Evolutionary conservation across 2,888 invertebrate genomes (phyloP), one percentile per base, ranked within the genome.

Genomic region (Polyommatus icarus): DNA sequence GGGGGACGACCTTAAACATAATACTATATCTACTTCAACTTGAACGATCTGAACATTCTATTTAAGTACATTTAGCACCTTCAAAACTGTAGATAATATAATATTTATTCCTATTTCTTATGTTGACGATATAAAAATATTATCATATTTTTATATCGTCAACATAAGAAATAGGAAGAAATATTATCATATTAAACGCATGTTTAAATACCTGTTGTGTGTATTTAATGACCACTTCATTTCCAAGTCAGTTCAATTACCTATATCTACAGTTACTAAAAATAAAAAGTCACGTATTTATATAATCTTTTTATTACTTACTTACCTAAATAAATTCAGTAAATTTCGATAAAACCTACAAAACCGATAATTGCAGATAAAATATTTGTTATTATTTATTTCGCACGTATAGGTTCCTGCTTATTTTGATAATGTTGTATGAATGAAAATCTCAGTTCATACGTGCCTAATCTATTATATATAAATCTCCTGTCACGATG

Each of bases 361-460:
- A 29, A 18, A 29, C 24, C 67, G 29, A 32, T 32, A 67, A 29
- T 67, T 67, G 29, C 0, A 15, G 29, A 32, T 67, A 24, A 67
- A 67, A 15, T 67, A 7, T 32, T 32, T 67, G 29, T 67, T 67
- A 67, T 67, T 67, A 32, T 67, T 67, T 67, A 24, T 24, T 61
- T 61, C 24, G 29, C 67, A 67, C 67, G 67, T 40, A 40, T 40
- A 40, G 10, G 10, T 32, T 29, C 67, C 18, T 67, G 24, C 24
- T 67, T 67, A 1, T 67, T 29, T 67, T 29, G 29, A 67, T 32
- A 67, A 32, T 61, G 12, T 12, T 61, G 61, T 61, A 24, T 67
- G 18, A 32, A 67, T 67, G 67, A 67, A 29, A 29, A 67, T 67
- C 29, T 67, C 6, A 18, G 2, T 15, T 15, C 32, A 15, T 32